Evolutionary conservation across 2,797 vertebrate genomes (phyloP).

Genomic region (Allobates femoralis): DNA sequence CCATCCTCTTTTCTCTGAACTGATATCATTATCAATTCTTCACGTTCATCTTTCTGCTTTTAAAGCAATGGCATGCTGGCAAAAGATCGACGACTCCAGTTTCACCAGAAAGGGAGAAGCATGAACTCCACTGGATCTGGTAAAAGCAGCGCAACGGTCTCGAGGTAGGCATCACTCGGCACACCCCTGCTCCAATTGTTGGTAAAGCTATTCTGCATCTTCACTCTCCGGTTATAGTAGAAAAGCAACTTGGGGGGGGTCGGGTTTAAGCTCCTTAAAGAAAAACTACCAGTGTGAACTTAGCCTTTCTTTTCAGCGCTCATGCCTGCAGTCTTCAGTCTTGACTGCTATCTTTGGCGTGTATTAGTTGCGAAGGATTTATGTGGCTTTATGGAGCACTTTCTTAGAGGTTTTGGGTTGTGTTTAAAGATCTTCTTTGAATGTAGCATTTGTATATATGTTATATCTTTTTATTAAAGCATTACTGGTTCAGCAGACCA

Average conservation of each 20-base stretch:
- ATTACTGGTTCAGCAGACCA: no score
- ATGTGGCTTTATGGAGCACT: no score
- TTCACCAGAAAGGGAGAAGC: constrained; percentile 90
- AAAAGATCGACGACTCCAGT: constrained; percentile 88
- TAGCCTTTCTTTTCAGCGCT: no score
- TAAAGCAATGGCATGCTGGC: constrained; percentile 81
- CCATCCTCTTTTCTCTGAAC: background rate
- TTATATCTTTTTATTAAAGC: no score
- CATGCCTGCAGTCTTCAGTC: no score
- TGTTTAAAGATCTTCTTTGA: no score
- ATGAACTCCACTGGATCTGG: constrained; percentile 98
- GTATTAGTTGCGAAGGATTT: no score
- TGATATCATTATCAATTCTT: constrained; percentile 57
- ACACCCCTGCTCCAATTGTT: background rate
- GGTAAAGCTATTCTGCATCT: background rate
- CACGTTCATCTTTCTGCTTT: constrained; percentile 64
- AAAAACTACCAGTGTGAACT: background rate
- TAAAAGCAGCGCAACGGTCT: constrained; percentile 93
- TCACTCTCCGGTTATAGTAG: background rate
- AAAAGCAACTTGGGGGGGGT: background rate
- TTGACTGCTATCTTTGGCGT: no score
- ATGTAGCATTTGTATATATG: no score
- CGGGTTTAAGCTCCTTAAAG: no score
- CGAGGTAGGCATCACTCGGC: constrained; percentile 79
- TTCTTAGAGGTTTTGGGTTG: no score